These are phyloP conservation scores for Tinea semifulvella DNA, from an alignment of 2,888 invertebrate species.

Conservation along the genomic window DNA sequence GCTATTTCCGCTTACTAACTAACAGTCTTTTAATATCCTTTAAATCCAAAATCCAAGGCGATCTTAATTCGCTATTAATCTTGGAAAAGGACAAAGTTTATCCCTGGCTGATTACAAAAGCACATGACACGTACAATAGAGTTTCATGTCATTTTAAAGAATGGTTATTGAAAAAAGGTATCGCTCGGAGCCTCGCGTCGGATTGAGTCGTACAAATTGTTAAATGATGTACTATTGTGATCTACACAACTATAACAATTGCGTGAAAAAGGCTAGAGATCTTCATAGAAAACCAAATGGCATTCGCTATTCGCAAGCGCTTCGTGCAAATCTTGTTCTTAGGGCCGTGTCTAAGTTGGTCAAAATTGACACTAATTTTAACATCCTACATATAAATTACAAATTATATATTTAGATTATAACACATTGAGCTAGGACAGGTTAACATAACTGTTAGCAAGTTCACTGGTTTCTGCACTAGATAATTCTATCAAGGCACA, in stretches of 20 bases:
- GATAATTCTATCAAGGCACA: too few species aligned
- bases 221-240: constrained; percentile 31
- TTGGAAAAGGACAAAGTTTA: constrained; percentile 6
- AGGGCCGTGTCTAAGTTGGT: too few species aligned
- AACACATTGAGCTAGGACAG: too few species aligned
- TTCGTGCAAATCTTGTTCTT: too few species aligned
- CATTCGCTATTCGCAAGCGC: constrained; percentile 3
- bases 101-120: neutral
- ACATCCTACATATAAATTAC: too few species aligned
- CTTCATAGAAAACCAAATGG: neutral
- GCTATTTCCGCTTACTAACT: too few species aligned
- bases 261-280: constrained; percentile 32
- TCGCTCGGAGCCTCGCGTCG: constrained; percentile 8
- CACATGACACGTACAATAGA: neutral
- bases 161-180: constrained; percentile 2
- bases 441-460: too few species aligned
- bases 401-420: too few species aligned
- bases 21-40: neutral
- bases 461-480: too few species aligned
- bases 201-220: constrained; percentile 41
- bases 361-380: too few species aligned
- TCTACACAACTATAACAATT: constrained; percentile 35
- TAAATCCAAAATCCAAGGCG: constrained; percentile 7
- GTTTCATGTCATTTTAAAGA: constrained; percentile 8
- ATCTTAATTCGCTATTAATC: constrained; percentile 2